Percentiles rank a stretch among this genome's conserved stretches.
Evolutionary conservation across 92 coral and sea anemone species (phyloP).

Genomic region (Galaxea fascicularis): DNA sequence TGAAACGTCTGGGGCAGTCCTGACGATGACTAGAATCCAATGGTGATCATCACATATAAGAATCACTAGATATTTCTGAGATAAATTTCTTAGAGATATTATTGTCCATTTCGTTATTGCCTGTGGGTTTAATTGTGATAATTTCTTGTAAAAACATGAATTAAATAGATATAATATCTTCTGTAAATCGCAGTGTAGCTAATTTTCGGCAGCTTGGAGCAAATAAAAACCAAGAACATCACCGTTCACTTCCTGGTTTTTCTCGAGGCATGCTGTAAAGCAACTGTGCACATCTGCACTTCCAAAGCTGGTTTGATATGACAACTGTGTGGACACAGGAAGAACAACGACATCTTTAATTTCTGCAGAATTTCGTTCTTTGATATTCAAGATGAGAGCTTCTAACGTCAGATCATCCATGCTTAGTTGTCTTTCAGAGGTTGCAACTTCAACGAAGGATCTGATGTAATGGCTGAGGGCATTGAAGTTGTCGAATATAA

Average conservation of each 20-base stretch:
- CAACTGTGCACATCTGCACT: no score
- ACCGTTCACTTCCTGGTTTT: not conserved
- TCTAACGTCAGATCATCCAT: conserved; percentile 1
- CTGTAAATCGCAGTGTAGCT: no score
- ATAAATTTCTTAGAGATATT: not conserved
- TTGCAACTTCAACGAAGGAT: conserved; percentile 7
- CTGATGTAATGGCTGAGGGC: not conserved
- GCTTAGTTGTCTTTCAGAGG: not conserved
- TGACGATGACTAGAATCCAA: no score
- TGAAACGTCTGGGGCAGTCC: not conserved
- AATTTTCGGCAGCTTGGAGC: not conserved
- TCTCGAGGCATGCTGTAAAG: no score
- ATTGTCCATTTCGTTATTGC: no score
- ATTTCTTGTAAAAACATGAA: conserved; percentile 10
- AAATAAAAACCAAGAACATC: no score
- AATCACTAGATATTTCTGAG: conserved; percentile 10
- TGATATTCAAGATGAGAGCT: conserved; percentile 11
- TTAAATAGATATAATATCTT: conserved; percentile 3
- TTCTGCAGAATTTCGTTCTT: conserved; percentile 19
- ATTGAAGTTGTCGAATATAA: conserved; percentile 2
- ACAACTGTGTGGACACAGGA: no score
- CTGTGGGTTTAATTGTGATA: conserved; percentile 8
- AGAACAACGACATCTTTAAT: conserved; percentile 12
- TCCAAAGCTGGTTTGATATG: conserved; percentile 27
- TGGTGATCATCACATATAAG: conserved; percentile 1